These are phyloP conservation scores for Rhizoglyphus robini DNA, from an alignment of 1,140 invertebrate genomes.

Conservation along the genomic window DNA sequence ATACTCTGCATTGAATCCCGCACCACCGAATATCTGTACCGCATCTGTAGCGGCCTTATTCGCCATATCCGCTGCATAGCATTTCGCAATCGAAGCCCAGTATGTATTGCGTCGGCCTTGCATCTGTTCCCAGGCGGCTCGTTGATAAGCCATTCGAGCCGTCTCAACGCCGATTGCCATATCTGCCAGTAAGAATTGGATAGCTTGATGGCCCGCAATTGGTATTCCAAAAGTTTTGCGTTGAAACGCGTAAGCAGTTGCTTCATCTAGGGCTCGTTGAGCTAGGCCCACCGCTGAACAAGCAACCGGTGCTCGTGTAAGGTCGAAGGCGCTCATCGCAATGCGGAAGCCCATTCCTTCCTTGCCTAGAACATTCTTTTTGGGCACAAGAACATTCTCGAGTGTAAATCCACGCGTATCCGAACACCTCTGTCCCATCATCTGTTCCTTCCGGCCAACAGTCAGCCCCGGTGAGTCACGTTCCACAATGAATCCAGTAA, in stretches of 20 bases:
- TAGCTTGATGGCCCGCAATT: slow-evolving; percentile 60
- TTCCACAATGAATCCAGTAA: slow-evolving; percentile 93
- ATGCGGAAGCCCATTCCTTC: slow-evolving; percentile 74
- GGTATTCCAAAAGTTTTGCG: slow-evolving; percentile 82
- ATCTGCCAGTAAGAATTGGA: slow-evolving; percentile 87
- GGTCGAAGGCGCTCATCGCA: slow-evolving; percentile 91
- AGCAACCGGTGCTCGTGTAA: slow-evolving; percentile 70
- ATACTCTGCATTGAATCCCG: slow-evolving; percentile 95
- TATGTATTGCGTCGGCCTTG: slow-evolving; percentile 65
- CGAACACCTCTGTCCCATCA: slow-evolving; percentile 92
- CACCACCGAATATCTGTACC: slow-evolving; percentile 87
- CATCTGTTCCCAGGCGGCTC: slow-evolving; percentile 75
- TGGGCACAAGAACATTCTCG: slow-evolving; percentile 87
- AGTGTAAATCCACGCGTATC: slow-evolving; percentile 92
- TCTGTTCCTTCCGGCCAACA: slow-evolving; percentile 80
- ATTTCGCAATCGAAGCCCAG: slow-evolving; percentile 82
- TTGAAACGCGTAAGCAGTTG: slow-evolving; percentile 79
- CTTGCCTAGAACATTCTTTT: slow-evolving; percentile 75
- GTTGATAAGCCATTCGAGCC: slow-evolving; percentile 65
- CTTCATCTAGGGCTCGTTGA: slow-evolving; percentile 77
- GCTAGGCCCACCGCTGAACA: slow-evolving; percentile 67
- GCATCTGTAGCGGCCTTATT: slow-evolving; percentile 89
- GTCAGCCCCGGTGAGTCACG: slow-evolving; percentile 68
- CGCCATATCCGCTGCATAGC: slow-evolving; percentile 78
- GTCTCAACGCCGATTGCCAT: slow-evolving; percentile 85